Evolutionary conservation across 2,797 vertebrate species (phyloP).

Genomic region (Pelodytes ibericus): DNA sequence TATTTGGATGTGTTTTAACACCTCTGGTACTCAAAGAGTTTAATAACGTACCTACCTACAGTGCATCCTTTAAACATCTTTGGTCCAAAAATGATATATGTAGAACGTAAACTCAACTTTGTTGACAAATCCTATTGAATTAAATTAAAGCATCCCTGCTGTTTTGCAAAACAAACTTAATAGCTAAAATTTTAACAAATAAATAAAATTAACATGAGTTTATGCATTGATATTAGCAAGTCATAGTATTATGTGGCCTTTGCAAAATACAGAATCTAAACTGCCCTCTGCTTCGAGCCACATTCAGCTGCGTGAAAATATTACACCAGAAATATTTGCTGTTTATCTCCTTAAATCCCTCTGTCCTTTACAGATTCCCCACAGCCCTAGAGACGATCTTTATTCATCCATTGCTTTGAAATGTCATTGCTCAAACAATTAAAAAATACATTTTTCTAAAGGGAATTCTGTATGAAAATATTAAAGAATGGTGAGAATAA

Average conservation of each 20-base stretch:
- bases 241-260: background rate
- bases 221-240: background rate
- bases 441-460: slow-evolving; percentile 52
- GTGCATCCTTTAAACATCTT: too few species aligned
- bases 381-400: slow-evolving; percentile 40
- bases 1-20: too few species aligned
- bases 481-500: slow-evolving; percentile 23
- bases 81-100: too few species aligned
- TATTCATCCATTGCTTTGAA: slow-evolving; percentile 49
- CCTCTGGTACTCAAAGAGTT: too few species aligned
- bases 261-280: slow-evolving; percentile 1
- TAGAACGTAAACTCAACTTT: too few species aligned
- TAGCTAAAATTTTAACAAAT: background rate
- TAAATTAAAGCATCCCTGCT: too few species aligned
- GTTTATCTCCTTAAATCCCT: slow-evolving; percentile 55
- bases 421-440: slow-evolving; percentile 55
- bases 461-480: slow-evolving; percentile 54
- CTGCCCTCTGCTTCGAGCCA: slow-evolving; percentile 3
- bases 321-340: slow-evolving; percentile 48
- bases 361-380: slow-evolving; percentile 50
- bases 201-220: background rate
- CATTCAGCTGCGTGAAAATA: slow-evolving; percentile 20
- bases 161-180: background rate
- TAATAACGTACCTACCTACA: too few species aligned
- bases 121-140: too few species aligned